Percentiles rank a stretch among this genome's conserved stretches.
phyloP scores from a whole-genome alignment of 2,113 vertebrate species.

The Tyto alba region DNA sequence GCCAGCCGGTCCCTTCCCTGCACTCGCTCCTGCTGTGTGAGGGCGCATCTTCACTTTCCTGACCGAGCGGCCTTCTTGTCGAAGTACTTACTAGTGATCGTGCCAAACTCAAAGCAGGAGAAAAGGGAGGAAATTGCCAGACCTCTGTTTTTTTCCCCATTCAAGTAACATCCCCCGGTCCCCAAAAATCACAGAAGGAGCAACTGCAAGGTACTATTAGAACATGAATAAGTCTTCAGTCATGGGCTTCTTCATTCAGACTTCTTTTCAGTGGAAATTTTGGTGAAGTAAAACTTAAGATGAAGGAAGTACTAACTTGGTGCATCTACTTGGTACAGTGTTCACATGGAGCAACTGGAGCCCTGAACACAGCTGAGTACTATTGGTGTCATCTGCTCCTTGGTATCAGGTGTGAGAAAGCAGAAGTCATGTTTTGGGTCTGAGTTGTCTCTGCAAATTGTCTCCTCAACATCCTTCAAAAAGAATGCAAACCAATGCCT shows the following conservation, averaged over 20 bases:
- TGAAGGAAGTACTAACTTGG: not conserved
- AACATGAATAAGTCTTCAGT: not conserved
- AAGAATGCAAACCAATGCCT: not conserved
- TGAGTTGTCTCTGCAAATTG: not conserved
- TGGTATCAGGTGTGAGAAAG: not conserved
- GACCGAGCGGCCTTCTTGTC: not conserved
- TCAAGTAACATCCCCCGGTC: not conserved
- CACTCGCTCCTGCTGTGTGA: accelerated
- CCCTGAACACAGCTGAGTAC: not conserved
- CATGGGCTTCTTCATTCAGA: not conserved
- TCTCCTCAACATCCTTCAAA: not conserved
- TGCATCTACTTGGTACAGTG: accelerated
- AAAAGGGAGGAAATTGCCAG: not conserved
- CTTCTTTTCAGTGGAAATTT: not conserved
- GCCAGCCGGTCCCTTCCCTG: not conserved
- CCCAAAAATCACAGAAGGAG: not conserved
- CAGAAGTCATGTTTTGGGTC: not conserved
- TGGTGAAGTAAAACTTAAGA: not conserved
- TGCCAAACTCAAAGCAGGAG: not conserved
- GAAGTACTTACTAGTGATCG: accelerated
- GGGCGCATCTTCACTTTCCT: accelerated
- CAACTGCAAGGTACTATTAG: not conserved
- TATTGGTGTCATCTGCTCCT: not conserved
- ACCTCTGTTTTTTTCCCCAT: not conserved
- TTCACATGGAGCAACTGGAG: not conserved